Conservation (phyloP, 1,140 invertebrate species). For the Tetragonula clypearis region DNA sequence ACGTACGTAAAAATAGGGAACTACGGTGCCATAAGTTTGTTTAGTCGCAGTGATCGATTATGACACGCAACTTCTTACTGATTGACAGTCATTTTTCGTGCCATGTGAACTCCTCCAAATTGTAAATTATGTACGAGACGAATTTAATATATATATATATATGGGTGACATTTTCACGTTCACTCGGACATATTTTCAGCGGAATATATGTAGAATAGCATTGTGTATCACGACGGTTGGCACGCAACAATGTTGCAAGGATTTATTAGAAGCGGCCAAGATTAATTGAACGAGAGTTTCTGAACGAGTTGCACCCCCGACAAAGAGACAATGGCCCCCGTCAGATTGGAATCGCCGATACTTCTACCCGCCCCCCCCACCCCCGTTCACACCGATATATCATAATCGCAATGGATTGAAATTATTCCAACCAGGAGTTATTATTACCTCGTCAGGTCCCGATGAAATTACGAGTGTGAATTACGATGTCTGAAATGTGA, state of each 20-base stretch:
- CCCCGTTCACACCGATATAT: fast-evolving
- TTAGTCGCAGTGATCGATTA: too few species aligned
- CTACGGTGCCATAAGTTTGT: too few species aligned
- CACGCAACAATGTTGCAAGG: not conserved
- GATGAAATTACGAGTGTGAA: not conserved
- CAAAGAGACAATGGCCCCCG: not conserved
- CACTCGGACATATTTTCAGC: not conserved
- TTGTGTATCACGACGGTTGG: not conserved
- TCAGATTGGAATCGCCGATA: not conserved
- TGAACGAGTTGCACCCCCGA: not conserved
- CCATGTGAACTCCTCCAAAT: too few species aligned
- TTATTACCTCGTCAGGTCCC: not conserved
- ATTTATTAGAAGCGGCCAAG: not conserved
- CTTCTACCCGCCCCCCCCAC: not conserved
- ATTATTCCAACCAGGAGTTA: not conserved
- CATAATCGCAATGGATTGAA: not conserved
- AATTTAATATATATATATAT: too few species aligned
- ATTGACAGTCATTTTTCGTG: not conserved
- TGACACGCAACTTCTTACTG: not conserved
- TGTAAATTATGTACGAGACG: too few species aligned
- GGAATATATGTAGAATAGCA: not conserved
- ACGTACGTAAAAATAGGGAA: not conserved
- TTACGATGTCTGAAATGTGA: too few species aligned
- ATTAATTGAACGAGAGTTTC: not conserved
- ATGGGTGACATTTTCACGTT: too few species aligned